phyloP scores from a whole-genome alignment of 2,797 vertebrate genomes.

The Liparis tanakae region DNA sequence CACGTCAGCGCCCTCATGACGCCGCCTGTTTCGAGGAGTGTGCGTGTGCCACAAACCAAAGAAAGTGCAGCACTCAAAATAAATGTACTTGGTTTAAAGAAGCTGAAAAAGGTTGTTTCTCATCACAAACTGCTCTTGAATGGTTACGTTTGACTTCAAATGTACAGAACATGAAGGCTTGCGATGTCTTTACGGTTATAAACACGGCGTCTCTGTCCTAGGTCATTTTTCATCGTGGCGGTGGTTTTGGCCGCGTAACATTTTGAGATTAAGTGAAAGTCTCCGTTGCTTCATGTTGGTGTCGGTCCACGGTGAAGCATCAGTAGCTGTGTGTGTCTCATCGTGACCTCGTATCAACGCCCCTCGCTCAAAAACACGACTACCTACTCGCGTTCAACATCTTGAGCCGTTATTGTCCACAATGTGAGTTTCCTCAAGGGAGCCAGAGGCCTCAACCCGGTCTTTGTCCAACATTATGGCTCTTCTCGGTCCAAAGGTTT shows the following conservation, averaged over 20 bases:
- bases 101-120: not conserved
- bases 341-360: not conserved
- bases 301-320: not conserved
- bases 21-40: conserved; percentile 10
- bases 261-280: not conserved
- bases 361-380: no score
- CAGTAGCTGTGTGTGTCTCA: not conserved
- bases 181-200: conserved; percentile 6
- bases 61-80: conserved; percentile 34
- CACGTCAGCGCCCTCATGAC: not conserved
- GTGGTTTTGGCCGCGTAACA: not conserved
- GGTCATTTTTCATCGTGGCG: not conserved
- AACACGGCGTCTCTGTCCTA: not conserved
- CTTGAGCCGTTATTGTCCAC: not conserved
- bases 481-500: not conserved
- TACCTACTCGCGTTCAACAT: not conserved
- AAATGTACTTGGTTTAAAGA: conserved; percentile 28
- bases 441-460: not conserved
- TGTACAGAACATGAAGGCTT: not conserved
- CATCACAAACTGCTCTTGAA: not conserved
- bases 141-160: not conserved
- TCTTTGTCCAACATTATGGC: not conserved
- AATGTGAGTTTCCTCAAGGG: not conserved
- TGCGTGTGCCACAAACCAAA: conserved; percentile 67
- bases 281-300: not conserved